phyloP scores from a whole-genome alignment of 2,888 invertebrate genomes.

The Lomographa bimaculata region DNA sequence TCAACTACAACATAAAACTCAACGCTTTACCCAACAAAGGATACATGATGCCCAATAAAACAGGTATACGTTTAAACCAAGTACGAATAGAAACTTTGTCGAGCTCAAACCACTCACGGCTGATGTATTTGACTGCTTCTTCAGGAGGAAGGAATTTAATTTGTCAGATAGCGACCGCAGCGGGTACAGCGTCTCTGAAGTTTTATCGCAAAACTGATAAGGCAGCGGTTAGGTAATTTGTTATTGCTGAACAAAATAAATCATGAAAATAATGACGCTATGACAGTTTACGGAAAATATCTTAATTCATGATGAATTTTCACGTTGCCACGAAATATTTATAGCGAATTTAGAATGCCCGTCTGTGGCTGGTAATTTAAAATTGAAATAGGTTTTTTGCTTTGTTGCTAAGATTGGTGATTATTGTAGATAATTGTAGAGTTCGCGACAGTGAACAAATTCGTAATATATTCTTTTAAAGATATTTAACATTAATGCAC shows the following conservation, averaged over 20 bases:
- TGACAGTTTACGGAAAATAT: background rate
- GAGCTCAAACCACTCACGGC: conserved; percentile 16
- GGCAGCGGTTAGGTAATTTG: conserved; percentile 35
- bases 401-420: too few species aligned
- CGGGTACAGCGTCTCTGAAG: conserved; percentile 41
- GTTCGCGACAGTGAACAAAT: too few species aligned
- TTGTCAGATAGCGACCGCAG: conserved; percentile 46
- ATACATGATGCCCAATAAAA: conserved; percentile 22
- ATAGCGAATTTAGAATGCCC: too few species aligned
- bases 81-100: conserved; percentile 19
- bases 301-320: conserved; percentile 1
- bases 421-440: too few species aligned
- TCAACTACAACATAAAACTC: conserved; percentile 3
- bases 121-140: conserved; percentile 41
- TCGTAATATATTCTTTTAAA: too few species aligned
- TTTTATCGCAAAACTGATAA: conserved; percentile 53
- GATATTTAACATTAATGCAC: too few species aligned
- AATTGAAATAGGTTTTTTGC: background rate
- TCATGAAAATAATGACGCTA: conserved; percentile 11
- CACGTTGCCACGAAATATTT: too few species aligned
- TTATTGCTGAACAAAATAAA: conserved; percentile 24
- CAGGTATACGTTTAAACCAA: too few species aligned
- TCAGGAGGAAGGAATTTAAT: conserved; percentile 49
- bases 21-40: conserved; percentile 11
- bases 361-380: background rate